Evolutionary conservation across 2,888 invertebrate species (phyloP).

Genomic region (Ophion costatus): DNA sequence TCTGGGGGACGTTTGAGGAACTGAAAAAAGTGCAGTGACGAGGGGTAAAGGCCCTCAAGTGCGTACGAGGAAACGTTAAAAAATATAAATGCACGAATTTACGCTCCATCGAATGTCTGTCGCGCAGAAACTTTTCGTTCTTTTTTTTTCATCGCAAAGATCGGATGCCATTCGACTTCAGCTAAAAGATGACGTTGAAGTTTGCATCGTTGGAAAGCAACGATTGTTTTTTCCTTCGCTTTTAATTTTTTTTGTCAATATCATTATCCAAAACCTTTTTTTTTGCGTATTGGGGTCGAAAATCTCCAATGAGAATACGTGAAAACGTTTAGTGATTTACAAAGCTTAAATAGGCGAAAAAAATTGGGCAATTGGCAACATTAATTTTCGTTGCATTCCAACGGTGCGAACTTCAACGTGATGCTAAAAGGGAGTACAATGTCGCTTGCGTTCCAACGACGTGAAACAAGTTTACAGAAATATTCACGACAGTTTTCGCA

Average conservation of each 20-base stretch:
- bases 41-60: not conserved
- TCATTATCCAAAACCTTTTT: no score
- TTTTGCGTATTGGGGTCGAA: no score
- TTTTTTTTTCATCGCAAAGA: no score
- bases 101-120: not conserved
- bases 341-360: no score
- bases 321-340: no score
- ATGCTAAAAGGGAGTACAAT: not conserved
- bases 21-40: not conserved
- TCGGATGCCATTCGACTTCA: no score
- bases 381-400: no score
- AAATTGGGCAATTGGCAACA: no score
- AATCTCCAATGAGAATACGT: not conserved
- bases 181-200: no score
- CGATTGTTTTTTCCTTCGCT: not conserved
- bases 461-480: constrained; percentile 8
- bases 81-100: not conserved
- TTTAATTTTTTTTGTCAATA: not conserved
- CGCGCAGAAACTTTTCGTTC: no score
- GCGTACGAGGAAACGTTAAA: not conserved
- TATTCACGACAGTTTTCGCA: constrained; percentile 11
- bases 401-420: not conserved
- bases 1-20: not conserved
- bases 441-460: not conserved
- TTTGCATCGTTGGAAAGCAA: no score